Base-by-base conservation (phyloP, 2,797 vertebrate species). In the Aplochiton taeniatus region DNA sequence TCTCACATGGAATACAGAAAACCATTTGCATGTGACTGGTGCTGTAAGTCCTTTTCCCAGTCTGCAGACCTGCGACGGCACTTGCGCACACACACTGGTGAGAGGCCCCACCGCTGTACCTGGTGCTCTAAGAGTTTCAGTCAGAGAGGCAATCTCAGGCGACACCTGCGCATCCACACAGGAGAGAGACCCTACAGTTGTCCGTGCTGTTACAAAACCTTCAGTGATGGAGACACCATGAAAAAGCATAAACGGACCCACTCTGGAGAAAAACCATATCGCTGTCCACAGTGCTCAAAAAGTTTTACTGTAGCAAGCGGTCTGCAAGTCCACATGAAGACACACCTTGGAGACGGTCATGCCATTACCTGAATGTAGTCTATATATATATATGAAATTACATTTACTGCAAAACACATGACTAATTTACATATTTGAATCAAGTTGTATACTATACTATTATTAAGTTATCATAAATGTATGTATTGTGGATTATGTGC, bases 91-190 rank as follows among this genome's bases (percentile, higher is more conserved):
- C 92, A 93, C 84, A 93, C 92, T 0, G 92, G 92, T 0, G 92
- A 93, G 76, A 65, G 90, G 12, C 92, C 91, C 5, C 91, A 92
- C 77, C 85, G 90, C 68, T 93, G 91, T 82, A 83, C 83, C 71
- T 90, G 88, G 80, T 93, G 92, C 81, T 86, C 89, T 76, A 91
- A 91, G 76, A 90, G 89, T 74, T 93, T 93, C 81, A 92, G 88
- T 70, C 91, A 93, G 82, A 64, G 90, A 0, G 91, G 92, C 6
- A 93, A 93, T 83, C 85, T 93, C 78, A 76, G 90, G 45, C 77
- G 91, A 0, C 91, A 93, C 75, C 80, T 92, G 57, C 88, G 91
- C 46, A 92, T 91, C 71, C 91, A 92, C 87, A 92, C 90, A 0
- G 90, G 90, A 0, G 90, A 91, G 75, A 81, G 88, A 10, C 88